phyloP scores from a whole-genome alignment of 2,888 invertebrate species.

The Diarsia dahlii region DNA sequence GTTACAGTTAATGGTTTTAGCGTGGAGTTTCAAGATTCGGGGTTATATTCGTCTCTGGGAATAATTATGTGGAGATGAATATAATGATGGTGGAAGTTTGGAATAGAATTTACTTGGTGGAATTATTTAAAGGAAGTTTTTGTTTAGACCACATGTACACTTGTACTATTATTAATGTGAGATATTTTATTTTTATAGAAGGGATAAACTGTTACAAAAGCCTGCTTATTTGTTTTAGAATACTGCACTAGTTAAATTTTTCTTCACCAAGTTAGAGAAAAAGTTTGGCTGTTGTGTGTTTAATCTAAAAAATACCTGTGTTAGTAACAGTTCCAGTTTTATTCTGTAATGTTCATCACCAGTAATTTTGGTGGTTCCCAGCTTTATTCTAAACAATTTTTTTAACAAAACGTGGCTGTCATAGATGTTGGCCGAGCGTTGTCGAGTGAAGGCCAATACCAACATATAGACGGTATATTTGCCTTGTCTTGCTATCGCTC shows the following conservation, averaged over 20 bases:
- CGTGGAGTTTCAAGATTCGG: conserved; percentile 33
- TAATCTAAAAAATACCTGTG: background rate
- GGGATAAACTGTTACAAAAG: background rate
- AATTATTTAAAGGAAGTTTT: conserved; percentile 19
- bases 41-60: conserved; percentile 31
- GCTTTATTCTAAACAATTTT: background rate
- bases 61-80: conserved; percentile 36
- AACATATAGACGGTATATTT: too few species aligned
- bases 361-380: background rate
- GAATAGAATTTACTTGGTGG: conserved; percentile 17
- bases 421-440: too few species aligned
- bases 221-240: background rate
- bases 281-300: background rate
- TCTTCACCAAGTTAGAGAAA: background rate
- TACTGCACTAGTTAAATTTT: background rate
- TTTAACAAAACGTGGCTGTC: too few species aligned
- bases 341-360: background rate
- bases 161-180: background rate
- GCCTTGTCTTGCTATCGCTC: too few species aligned
- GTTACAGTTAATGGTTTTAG: conserved; percentile 32
- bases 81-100: conserved; percentile 16
- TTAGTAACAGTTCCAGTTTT: background rate
- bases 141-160: background rate
- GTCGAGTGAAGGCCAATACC: too few species aligned
- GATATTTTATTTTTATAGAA: background rate